Conservation (phyloP, 2,797 vertebrate genomes). For the Neopelma chrysocephalum region DNA sequence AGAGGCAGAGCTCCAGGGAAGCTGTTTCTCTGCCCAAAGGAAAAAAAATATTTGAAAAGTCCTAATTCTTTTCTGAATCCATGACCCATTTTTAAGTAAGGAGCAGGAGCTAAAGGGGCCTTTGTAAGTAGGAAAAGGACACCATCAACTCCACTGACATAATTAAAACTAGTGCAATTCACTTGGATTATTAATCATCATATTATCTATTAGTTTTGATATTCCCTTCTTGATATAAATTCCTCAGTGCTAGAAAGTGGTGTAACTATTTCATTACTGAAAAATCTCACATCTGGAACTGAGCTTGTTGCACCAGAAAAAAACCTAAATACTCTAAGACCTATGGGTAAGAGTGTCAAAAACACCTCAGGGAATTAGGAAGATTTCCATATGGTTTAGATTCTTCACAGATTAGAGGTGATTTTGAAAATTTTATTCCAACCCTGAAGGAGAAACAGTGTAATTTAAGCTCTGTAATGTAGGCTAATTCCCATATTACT, state of each 20-base stretch:
- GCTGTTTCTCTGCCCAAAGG: background rate
- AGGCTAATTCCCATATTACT: conserved; percentile 32
- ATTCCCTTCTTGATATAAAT: background rate
- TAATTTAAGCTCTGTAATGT: conserved; percentile 33
- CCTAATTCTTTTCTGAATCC: background rate
- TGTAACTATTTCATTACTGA: background rate
- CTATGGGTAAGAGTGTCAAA: background rate
- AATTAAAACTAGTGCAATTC: background rate
- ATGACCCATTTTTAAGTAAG: background rate
- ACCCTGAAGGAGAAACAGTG: conserved; percentile 23
- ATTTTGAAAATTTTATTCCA: conserved; percentile 44
- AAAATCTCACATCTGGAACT: background rate
- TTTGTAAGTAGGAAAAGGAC: background rate
- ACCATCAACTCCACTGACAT: background rate
- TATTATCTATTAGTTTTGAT: background rate
- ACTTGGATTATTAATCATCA: background rate
- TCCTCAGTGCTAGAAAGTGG: background rate
- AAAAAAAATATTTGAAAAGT: background rate
- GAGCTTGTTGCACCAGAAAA: background rate
- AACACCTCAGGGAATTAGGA: conserved; percentile 21
- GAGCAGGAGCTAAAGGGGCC: background rate
- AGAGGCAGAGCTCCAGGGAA: background rate
- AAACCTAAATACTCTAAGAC: background rate
- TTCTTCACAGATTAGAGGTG: conserved; percentile 34
- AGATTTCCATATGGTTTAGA: conserved; percentile 53